phyloP scores from a whole-genome alignment of 1,140 invertebrate species.

The Tetramorium simillimum region DNA sequence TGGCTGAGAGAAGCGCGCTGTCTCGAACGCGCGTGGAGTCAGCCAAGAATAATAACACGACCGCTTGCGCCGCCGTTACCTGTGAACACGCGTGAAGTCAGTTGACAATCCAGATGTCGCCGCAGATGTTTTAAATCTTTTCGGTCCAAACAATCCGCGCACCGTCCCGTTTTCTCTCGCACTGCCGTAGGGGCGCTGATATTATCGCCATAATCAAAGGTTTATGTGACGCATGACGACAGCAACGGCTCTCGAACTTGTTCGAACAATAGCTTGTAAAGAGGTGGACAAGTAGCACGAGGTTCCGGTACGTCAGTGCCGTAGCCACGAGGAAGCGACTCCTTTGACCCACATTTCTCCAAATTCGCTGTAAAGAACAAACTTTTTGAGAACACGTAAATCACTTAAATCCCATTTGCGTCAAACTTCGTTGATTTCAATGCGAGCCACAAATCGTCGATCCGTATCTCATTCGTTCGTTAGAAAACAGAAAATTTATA shows the following conservation, averaged over 20 bases:
- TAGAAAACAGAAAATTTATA: too few relatives aligned
- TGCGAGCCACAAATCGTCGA: neutral
- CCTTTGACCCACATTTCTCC: slow-evolving; percentile 58
- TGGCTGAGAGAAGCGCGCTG: too few relatives aligned
- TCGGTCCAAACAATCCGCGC: neutral
- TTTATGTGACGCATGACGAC: neutral
- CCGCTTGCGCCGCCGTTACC: neutral
- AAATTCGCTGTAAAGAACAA: neutral
- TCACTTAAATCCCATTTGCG: neutral
- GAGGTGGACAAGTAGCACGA: slow-evolving; percentile 65
- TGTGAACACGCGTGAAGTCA: neutral
- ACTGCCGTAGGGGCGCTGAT: neutral
- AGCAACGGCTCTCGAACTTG: neutral
- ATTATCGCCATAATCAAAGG: neutral
- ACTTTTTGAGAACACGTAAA: too few relatives aligned
- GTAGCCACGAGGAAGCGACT: slow-evolving; percentile 33
- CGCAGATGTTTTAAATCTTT: neutral
- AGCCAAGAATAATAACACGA: neutral
- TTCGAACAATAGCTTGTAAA: slow-evolving; percentile 23
- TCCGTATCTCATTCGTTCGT: neutral
- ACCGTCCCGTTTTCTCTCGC: neutral
- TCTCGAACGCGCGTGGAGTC: neutral
- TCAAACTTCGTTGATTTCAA: neutral
- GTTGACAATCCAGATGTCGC: neutral
- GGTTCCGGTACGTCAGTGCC: slow-evolving; percentile 66